phyloP scores from a whole-genome alignment of 2,797 vertebrate species.

The Tenualosa thibaudeaui region DNA sequence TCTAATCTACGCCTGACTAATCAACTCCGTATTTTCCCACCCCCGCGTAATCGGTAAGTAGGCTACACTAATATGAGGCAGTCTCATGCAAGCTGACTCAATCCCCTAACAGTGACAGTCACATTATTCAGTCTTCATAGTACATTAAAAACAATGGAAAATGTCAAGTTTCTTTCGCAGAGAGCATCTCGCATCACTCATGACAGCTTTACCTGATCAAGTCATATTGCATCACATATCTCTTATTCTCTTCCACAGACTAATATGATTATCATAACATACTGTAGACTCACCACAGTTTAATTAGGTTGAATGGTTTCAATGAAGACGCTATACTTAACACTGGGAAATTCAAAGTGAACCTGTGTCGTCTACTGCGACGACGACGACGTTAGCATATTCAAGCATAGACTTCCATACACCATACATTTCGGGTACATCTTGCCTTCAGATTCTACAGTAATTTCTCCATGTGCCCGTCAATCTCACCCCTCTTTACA shows the following conservation, averaged over 20 bases:
- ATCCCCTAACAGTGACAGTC: not conserved
- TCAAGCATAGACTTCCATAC: not conserved
- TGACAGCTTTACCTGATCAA: not conserved
- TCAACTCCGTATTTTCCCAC: not conserved
- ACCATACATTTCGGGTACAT: not conserved
- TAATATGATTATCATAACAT: not conserved
- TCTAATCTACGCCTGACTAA: not conserved
- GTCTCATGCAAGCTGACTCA: not conserved
- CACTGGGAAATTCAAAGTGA: not conserved
- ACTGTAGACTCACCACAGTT: not conserved
- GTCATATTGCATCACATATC: not conserved
- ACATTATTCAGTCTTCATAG: not conserved
- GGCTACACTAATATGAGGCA: not conserved
- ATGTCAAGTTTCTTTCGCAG: not conserved
- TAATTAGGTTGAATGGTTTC: not conserved
- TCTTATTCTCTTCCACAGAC: not conserved
- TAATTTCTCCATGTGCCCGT: not conserved
- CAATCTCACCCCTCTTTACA: not conserved
- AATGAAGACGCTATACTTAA: not conserved
- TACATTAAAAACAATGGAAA: no score
- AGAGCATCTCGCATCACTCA: not conserved
- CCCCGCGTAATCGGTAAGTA: not conserved
- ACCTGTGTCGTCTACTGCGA: conserved; percentile 4
- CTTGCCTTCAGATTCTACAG: no score
- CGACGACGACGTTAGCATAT: conserved; percentile 1